These are phyloP conservation scores for Zapornia atra DNA, from an alignment of 2,113 vertebrate species.

Conservation along the genomic window DNA sequence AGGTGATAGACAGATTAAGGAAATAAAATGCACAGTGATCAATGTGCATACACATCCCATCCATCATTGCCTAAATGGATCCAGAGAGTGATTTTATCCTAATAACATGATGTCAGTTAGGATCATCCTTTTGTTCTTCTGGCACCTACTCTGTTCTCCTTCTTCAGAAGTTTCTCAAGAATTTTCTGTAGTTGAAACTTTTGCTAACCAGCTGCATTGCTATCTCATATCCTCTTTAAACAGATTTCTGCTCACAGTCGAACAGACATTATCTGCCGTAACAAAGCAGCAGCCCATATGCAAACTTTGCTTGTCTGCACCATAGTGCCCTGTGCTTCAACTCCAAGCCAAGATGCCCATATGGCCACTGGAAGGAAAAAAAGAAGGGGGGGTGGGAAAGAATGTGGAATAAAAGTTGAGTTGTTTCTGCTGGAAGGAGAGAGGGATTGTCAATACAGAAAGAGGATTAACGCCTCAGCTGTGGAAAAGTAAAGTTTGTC, in stretches of 20 bases:
- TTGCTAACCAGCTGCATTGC: not conserved
- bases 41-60: not conserved
- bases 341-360: constrained; percentile 54
- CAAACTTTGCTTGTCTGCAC: constrained; percentile 59
- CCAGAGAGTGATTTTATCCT: not conserved
- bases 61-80: not conserved
- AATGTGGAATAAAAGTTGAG: not conserved
- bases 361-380: not conserved
- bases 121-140: not conserved
- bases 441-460: not conserved
- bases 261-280: constrained; percentile 1
- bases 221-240: not conserved
- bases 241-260: constrained; percentile 37
- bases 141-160: not conserved
- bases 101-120: not conserved
- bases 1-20: not conserved
- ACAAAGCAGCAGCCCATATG: constrained; percentile 51
- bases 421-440: not conserved
- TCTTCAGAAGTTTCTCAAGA: not conserved
- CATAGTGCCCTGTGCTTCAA: constrained; percentile 5
- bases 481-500: not conserved
- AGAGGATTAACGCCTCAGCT: not conserved
- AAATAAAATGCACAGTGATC: not conserved
- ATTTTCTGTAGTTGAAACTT: not conserved
- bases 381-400: no score